These are phyloP conservation scores for Myrmecophaga tridactyla DNA, from an alignment of 2,113 vertebrate genomes.

Conservation along the genomic window DNA sequence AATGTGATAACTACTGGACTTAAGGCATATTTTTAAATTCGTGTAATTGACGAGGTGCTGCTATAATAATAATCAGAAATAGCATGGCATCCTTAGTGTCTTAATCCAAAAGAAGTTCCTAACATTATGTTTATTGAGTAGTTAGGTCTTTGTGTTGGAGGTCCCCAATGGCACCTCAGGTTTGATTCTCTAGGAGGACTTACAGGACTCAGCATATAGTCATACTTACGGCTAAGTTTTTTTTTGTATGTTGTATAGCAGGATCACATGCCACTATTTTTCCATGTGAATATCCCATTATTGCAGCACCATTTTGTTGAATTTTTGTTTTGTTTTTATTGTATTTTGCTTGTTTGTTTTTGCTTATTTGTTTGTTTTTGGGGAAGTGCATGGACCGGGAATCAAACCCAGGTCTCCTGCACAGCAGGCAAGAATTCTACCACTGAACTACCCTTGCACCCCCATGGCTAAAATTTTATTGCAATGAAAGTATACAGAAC, in stretches of 20 bases:
- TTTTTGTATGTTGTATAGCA: too few species aligned
- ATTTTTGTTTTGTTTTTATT: too few species aligned
- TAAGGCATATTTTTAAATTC: not conserved
- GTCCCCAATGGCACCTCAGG: not conserved
- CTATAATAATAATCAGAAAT: not conserved
- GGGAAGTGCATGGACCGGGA: too few species aligned
- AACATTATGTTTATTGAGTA: not conserved
- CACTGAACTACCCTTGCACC: too few species aligned
- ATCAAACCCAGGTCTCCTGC: too few species aligned
- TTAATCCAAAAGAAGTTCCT: not conserved
- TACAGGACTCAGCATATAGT: not conserved
- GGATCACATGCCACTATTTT: too few species aligned
- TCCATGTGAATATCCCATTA: too few species aligned
- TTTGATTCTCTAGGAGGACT: not conserved
- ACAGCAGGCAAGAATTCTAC: too few species aligned
- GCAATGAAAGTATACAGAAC: not conserved
- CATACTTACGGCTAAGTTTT: not conserved
- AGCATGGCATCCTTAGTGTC: not conserved
- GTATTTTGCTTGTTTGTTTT: too few species aligned
- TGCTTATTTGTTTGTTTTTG: too few species aligned
- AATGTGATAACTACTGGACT: not conserved
- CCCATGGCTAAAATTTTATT: not conserved
- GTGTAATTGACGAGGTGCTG: not conserved
- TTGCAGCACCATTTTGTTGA: too few species aligned
- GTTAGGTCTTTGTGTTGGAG: not conserved